Base-by-base conservation (phyloP, 2,113 vertebrate genomes). In the Sciurus niger region DNA sequence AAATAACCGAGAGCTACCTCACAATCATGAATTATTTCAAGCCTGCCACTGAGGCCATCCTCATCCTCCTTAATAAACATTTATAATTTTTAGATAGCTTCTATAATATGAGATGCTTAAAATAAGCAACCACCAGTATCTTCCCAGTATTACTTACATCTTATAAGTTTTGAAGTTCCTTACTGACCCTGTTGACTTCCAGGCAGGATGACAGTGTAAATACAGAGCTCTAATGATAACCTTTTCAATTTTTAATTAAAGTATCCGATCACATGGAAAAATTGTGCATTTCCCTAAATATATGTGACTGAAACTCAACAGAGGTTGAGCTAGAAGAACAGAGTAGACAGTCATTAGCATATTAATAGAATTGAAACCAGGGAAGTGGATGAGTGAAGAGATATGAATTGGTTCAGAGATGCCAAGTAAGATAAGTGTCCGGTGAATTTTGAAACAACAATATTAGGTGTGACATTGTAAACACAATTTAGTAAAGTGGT, bases 201-300 rank as follows among this genome's bases (percentile, higher is more conserved):
- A 94, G 11, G 37, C 34, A 89, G 43, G 40, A 76, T 67, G 58
- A 8, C 14, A 60, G 22, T 92, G 14, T 89, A 97, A 73, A 95
- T 34, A 84, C 20, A 93, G 80, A 34, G 32, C 40, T 95, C 87
- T 63, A 84, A 78, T 92, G 76, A 84, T 92, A 92, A 65, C 67
- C 58, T 58, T 88, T 94, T 93, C 86, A 80, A 73, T 92, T 90
- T 96, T 96, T 96, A 97, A 97, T 93, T 97, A 95, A 93, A 94
- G 86, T 85, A 94, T 73, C 73, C 82, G 96, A 91, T 92, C 89
- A 92, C 94, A 97, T 94, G 96, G 76, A 86, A 95, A 96, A 90
- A 82, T 11, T 84, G 60, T 58, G 72, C 79, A 92, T 93, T 97
- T 94, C 53, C 32, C 55, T 89, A 90, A 93, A 84, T 76, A 67